Conservation (phyloP, 2,113 vertebrate species). For the Butorides virescens region DNA sequence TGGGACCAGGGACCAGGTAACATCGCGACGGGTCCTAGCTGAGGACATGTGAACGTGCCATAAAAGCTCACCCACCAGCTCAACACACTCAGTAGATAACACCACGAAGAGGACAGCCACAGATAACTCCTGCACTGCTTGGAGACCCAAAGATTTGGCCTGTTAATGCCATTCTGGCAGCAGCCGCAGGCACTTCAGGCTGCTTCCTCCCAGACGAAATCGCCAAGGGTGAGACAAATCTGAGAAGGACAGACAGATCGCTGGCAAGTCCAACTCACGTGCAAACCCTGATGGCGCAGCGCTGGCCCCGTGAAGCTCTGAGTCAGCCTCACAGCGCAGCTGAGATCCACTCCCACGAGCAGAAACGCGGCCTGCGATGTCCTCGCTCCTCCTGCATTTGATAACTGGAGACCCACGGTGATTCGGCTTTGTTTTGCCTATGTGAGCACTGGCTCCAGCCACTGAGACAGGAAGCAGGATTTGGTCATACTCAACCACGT, state of each 20-base stretch:
- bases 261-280: background rate
- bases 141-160: background rate
- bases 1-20: background rate
- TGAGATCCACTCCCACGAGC: background rate
- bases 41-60: background rate
- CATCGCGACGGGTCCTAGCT: fast-evolving
- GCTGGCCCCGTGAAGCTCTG: background rate
- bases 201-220: background rate
- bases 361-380: background rate
- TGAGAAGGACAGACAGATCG: background rate
- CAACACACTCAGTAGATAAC: fast-evolving
- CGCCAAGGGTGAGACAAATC: background rate
- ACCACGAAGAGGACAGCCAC: fast-evolving
- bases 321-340: background rate
- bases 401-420: background rate
- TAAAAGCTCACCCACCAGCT: background rate
- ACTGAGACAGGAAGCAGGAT: background rate
- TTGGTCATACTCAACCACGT: background rate
- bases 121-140: background rate
- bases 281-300: background rate
- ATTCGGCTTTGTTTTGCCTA: background rate
- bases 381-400: background rate
- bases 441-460: background rate
- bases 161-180: background rate
- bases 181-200: background rate